These are phyloP conservation scores for Epistrophe eligans DNA, from an alignment of 2,888 invertebrate species.

Conservation along the genomic window DNA sequence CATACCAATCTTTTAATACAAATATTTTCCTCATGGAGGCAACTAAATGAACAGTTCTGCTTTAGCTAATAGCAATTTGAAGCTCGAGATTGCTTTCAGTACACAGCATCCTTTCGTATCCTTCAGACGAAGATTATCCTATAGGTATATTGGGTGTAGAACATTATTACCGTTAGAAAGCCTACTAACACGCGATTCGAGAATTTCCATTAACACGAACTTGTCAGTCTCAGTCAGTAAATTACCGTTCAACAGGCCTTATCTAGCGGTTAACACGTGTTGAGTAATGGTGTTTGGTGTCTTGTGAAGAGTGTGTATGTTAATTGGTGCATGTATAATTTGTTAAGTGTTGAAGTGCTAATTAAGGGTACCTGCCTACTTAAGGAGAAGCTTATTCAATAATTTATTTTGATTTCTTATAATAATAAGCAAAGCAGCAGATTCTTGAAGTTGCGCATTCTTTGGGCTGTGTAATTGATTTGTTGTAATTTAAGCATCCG, in stretches of 20 bases:
- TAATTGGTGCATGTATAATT: constrained; percentile 61
- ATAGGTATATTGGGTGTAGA: neutral
- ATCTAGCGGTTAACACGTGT: constrained; percentile 52
- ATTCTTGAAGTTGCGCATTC: constrained; percentile 1
- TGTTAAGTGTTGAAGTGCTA: constrained; percentile 62
- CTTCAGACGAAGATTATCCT: constrained; percentile 56
- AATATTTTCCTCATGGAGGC: neutral
- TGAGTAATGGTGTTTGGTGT: constrained; percentile 41
- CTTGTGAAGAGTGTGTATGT: constrained; percentile 34
- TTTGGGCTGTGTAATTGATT: constrained; percentile 24
- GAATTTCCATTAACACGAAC: constrained; percentile 39
- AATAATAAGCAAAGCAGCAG: neutral
- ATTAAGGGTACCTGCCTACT: constrained; percentile 52
- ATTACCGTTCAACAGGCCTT: constrained; percentile 41
- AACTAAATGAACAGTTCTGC: constrained; percentile 35
- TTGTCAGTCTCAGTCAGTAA: constrained; percentile 20
- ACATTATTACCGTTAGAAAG: neutral
- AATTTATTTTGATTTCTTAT: neutral
- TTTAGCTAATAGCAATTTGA: constrained; percentile 62
- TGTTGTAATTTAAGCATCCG: constrained; percentile 25
- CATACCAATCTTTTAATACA: constrained; percentile 14
- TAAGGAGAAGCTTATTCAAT: constrained; percentile 43
- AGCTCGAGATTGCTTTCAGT: constrained; percentile 45
- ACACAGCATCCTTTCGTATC: constrained; percentile 68
- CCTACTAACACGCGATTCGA: constrained; percentile 37